Evolutionary conservation across 2,797 vertebrate genomes (phyloP).

Genomic region (Macroramphosus scolopax): DNA sequence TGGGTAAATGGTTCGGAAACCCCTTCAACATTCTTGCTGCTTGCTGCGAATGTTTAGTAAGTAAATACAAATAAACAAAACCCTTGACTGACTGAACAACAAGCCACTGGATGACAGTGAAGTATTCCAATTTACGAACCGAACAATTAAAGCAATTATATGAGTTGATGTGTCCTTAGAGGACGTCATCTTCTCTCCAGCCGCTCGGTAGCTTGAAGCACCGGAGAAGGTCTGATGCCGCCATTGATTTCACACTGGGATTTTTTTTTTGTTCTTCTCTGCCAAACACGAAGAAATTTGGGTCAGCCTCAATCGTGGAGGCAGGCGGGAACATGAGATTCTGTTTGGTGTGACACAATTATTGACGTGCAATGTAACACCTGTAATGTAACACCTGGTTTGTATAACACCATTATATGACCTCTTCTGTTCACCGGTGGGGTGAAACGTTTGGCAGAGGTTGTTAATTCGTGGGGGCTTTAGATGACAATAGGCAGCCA

Average conservation of each 20-base stretch:
- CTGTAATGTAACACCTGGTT: conserved; percentile 13
- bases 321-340: conserved; percentile 13
- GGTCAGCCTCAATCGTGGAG: conserved; percentile 5
- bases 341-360: conserved; percentile 19
- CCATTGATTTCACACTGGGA: conserved; percentile 43
- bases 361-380: conserved; percentile 16
- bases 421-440: conserved; percentile 20
- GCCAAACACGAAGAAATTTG: conserved; percentile 28
- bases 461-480: conserved; percentile 30
- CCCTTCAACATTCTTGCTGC: too few relatives aligned
- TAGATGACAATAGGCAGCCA: conserved; percentile 30
- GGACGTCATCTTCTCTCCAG: conserved; percentile 65
- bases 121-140: conserved; percentile 67
- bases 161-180: conserved; percentile 63
- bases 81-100: too few relatives aligned
- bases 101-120: conserved; percentile 57
- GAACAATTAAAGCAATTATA: conserved; percentile 75
- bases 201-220: conserved; percentile 65
- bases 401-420: conserved; percentile 15
- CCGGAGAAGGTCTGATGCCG: conserved; percentile 50
- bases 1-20: too few relatives aligned
- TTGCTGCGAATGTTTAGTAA: too few relatives aligned
- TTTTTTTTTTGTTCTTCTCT: conserved; percentile 36
- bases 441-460: conserved; percentile 31
- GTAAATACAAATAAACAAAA: too few relatives aligned